A percentile compares a stretch with the other conserved stretches of the same genome.
Evolutionary conservation across 1,140 invertebrate genomes (phyloP).

Genomic region (Charaxes varanes): DNA sequence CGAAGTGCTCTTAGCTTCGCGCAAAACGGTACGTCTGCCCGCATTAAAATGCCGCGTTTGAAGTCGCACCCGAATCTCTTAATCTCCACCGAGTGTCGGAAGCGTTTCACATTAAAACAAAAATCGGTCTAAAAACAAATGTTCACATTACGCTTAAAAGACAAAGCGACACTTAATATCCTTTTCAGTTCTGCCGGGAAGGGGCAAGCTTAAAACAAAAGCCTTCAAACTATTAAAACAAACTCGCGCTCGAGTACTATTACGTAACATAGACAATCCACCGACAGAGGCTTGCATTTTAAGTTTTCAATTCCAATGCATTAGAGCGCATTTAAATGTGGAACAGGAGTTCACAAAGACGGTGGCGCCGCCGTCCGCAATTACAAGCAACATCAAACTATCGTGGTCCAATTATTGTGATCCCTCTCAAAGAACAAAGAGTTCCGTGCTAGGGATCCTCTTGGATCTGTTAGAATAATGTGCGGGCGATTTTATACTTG

Average conservation of each 20-base stretch:
- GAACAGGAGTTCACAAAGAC: constrained; percentile 43
- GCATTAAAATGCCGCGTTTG: neutral
- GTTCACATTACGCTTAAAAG: constrained; percentile 19
- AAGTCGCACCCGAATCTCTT: constrained; percentile 2
- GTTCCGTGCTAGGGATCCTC: constrained; percentile 19
- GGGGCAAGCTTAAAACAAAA: constrained; percentile 22
- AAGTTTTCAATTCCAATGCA: constrained; percentile 27
- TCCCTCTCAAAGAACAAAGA: constrained; percentile 18
- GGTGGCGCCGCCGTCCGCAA: constrained; percentile 32
- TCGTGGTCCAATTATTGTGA: constrained; percentile 29
- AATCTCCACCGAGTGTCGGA: constrained; percentile 14
- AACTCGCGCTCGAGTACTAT: constrained; percentile 24
- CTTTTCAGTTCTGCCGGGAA: constrained; percentile 19
- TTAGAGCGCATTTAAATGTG: constrained; percentile 46
- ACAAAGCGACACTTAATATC: constrained; percentile 23
- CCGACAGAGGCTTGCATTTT: constrained; percentile 22
- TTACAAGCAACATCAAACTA: constrained; percentile 41
- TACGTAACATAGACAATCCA: constrained; percentile 24
- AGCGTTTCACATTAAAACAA: constrained; percentile 16
- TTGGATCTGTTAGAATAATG: constrained; percentile 34
- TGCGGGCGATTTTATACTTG: constrained; percentile 47
- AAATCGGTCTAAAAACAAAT: constrained; percentile 24
- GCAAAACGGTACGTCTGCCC: too few relatives aligned
- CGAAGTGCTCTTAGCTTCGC: too few relatives aligned
- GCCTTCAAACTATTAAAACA: constrained; percentile 29